phyloP scores from a whole-genome alignment of 2,888 invertebrate species.

The Brassicogethes aeneus region DNA sequence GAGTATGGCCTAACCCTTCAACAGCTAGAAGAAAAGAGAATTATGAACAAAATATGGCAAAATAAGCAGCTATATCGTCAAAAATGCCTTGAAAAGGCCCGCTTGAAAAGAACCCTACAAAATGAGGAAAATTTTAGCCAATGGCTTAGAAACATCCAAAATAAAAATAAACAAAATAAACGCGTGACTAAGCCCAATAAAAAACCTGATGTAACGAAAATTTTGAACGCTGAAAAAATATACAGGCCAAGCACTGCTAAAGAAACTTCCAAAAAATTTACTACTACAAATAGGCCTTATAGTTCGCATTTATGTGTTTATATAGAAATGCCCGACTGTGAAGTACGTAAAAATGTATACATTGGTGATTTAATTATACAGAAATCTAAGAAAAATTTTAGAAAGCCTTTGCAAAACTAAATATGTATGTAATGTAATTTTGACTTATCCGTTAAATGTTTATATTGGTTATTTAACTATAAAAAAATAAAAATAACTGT shows the following conservation, averaged over 20 bases:
- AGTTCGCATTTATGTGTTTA: constrained; percentile 33
- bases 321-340: constrained; percentile 30
- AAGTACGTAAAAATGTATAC: constrained; percentile 28
- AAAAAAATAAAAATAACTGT: too few species aligned
- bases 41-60: constrained; percentile 35
- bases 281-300: constrained; percentile 24
- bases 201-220: constrained; percentile 5
- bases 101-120: constrained; percentile 32
- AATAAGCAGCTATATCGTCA: constrained; percentile 39
- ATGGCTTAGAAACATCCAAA: constrained; percentile 39
- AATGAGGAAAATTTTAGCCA: constrained; percentile 47
- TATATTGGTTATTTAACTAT: too few species aligned
- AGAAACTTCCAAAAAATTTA: constrained; percentile 23
- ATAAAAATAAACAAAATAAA: constrained; percentile 18
- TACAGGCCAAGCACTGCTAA: constrained; percentile 33
- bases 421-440: too few species aligned
- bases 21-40: constrained; percentile 40
- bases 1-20: constrained; percentile 46
- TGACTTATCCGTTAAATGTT: too few species aligned
- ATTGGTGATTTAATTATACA: constrained; percentile 31
- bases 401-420: too few species aligned
- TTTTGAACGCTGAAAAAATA: constrained; percentile 14
- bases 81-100: constrained; percentile 39
- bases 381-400: too few species aligned
- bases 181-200: constrained; percentile 1